Conservation (phyloP, 2,797 vertebrate species). For the Myotis planiceps region DNA sequence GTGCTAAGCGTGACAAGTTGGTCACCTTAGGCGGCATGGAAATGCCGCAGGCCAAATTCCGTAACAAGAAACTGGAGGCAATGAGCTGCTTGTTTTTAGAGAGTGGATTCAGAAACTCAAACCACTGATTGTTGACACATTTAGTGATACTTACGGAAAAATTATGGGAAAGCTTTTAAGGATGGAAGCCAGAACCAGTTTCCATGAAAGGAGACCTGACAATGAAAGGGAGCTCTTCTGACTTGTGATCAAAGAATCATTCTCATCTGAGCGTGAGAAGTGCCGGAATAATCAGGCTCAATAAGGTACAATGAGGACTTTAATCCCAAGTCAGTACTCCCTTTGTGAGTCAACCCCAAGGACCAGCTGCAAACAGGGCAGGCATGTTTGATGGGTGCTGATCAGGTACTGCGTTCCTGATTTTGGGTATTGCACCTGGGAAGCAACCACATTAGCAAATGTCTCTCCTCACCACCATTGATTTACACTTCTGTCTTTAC, state of each 20-base stretch:
- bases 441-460: background rate
- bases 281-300: background rate
- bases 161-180: conserved; percentile 7
- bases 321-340: background rate
- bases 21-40: background rate
- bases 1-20: background rate
- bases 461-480: background rate
- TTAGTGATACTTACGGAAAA: conserved; percentile 25
- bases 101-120: conserved; percentile 22
- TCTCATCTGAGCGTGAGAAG: background rate
- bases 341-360: background rate
- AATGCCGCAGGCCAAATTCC: background rate
- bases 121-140: conserved; percentile 36
- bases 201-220: background rate
- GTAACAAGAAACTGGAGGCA: conserved; percentile 13
- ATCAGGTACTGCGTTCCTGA: background rate
- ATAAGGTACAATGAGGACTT: background rate
- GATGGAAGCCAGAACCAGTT: conserved; percentile 8
- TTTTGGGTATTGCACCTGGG: background rate
- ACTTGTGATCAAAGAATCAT: background rate
- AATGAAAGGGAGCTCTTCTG: background rate
- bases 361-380: background rate
- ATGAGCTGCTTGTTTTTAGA: conserved; percentile 1
- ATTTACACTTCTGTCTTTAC: background rate
- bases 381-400: background rate